Conservation (phyloP, 2,888 invertebrate species). For the Heliconius cydno region DNA sequence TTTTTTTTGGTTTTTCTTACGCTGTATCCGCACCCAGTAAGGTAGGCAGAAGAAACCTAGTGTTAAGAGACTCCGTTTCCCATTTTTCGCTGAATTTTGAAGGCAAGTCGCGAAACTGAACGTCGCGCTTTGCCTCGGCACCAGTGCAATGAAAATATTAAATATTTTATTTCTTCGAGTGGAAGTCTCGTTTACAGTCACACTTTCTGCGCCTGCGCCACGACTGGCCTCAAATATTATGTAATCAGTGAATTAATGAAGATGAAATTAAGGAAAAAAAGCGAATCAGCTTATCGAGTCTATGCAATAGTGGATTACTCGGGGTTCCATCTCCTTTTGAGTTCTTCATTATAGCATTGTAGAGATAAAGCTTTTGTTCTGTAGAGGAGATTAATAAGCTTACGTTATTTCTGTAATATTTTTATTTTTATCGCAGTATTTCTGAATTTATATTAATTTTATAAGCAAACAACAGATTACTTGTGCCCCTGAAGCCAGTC, state of each 20-base stretch:
- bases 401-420: background rate
- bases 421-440: background rate
- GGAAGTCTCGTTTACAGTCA: no score
- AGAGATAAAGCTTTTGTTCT: conserved; percentile 26
- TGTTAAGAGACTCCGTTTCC: no score
- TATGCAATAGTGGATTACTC: conserved; percentile 9
- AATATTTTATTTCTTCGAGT: no score
- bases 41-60: no score
- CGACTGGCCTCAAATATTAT: background rate
- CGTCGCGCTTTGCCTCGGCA: no score
- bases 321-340: conserved; percentile 28
- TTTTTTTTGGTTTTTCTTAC: background rate
- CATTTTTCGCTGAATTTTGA: no score
- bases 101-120: no score
- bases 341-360: conserved; percentile 27
- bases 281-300: conserved; percentile 7
- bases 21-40: no score
- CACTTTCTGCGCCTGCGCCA: background rate
- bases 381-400: conserved; percentile 28
- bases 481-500: no score
- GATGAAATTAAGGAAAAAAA: conserved; percentile 12
- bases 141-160: no score
- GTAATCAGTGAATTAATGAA: no score
- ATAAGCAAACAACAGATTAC: background rate
- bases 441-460: background rate